Conservation (phyloP, 2,113 vertebrate species). For the Lophura nycthemera region DNA sequence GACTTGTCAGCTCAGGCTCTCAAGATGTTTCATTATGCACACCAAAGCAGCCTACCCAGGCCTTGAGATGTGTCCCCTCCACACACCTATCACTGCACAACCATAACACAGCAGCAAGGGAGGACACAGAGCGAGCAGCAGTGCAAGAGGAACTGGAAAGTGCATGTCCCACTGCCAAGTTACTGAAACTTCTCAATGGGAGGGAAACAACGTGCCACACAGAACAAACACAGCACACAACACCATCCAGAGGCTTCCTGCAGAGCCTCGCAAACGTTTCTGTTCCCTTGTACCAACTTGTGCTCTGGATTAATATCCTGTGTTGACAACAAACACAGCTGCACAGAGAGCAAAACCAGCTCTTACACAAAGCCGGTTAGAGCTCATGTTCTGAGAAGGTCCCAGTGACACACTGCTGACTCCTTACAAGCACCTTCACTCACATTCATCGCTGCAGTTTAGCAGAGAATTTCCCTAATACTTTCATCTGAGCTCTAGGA, state of each 20-base stretch:
- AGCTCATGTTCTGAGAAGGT: neutral
- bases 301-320: neutral
- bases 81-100: neutral
- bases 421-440: accelerated
- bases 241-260: neutral
- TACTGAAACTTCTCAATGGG: neutral
- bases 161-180: neutral
- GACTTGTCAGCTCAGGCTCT: neutral
- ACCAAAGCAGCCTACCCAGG: neutral
- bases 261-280: neutral
- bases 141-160: neutral
- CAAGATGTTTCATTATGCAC: neutral
- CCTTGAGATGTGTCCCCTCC: neutral
- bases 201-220: neutral
- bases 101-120: neutral
- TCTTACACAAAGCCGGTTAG: neutral
- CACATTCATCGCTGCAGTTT: neutral
- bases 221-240: neutral
- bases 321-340: neutral
- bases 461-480: neutral
- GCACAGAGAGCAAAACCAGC: neutral
- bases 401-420: neutral
- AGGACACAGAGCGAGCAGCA: neutral
- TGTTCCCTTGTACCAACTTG: neutral
- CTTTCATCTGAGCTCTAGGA: neutral